Percentiles rank a stretch among this genome's conserved stretches.
Evolutionary conservation across 2,113 vertebrate genomes (phyloP).

Genomic region (Ammodytes dubius): DNA sequence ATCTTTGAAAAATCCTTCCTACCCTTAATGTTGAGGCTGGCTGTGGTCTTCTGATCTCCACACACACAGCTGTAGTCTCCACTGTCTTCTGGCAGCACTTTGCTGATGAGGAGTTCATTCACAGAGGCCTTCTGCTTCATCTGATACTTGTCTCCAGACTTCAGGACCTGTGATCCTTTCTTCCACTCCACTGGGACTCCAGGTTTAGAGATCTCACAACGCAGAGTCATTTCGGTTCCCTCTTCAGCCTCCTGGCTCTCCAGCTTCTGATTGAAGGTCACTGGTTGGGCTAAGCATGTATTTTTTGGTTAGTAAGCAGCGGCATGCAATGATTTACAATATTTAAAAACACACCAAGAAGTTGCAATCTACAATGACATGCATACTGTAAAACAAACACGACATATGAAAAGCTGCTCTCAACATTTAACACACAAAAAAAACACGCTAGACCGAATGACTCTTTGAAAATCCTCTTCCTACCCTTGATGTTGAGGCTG

Average conservation of each 20-base stretch:
- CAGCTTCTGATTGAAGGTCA: conserved; percentile 10
- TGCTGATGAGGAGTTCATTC: conserved; percentile 84
- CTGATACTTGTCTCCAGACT: conserved; percentile 80
- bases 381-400: neutral
- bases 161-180: conserved; percentile 82
- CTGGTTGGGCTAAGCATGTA: conserved; percentile 47
- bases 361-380: neutral
- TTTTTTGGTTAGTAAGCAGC: conserved; percentile 9
- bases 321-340: neutral
- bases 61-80: conserved; percentile 85
- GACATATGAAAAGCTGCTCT: neutral
- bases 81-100: conserved; percentile 79
- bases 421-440: neutral
- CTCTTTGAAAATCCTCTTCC: conserved; percentile 16
- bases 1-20: conserved; percentile 36
- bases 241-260: no score
- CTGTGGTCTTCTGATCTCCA: conserved; percentile 83
- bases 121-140: conserved; percentile 75
- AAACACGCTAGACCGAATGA: no score
- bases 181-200: conserved; percentile 85
- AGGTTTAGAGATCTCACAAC: conserved; percentile 85
- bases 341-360: neutral
- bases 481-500: conserved; percentile 76
- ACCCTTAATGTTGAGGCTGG: conserved; percentile 86
- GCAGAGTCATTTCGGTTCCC: neutral